Evolutionary conservation across 2,797 vertebrate genomes (phyloP), one percentile per base, ranked within the genome.

Genomic region (Malurus leucopterus): DNA sequence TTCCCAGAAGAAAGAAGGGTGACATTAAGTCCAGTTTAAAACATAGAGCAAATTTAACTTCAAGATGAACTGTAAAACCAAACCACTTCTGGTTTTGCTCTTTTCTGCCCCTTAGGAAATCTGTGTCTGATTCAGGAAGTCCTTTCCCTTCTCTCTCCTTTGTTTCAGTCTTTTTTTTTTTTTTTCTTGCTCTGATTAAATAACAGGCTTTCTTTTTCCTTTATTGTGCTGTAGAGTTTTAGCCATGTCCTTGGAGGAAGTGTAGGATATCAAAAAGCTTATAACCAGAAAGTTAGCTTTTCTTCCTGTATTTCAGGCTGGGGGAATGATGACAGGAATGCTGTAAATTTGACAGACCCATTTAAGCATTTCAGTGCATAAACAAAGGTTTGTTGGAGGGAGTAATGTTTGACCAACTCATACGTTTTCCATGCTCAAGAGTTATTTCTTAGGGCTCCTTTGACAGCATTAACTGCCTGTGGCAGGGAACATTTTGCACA

Each of bases 111-210:
- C 71, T 57, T 82, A 75, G 82, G 89, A 94, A 91, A 83, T 69
- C 46, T 85, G 18, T 81, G 67, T 24, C 59, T 71, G 63, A 26
- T 80, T 87, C 90, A 91, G 86, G 93, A 95, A 91, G 76, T 75
- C 32, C 59, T 94, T 90, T 94, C 36, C 72, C 49, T 79, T 84
- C 58, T 67, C 59, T 65, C 57, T 76, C 30, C 50, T 89, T 91
- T 93, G 70, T 88, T 81, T 68, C 18, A 41, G 38, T 15, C 8
- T 24, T 62, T 61, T 58, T 58, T 34, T 58, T 34, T 32, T 55
- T 43, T 32, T 55, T 43, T 19, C 9, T 54, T n/a, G 47, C 16
- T 61, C 51, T 84, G 63, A 87, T 91, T 91, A 92, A 93, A 63
- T 78, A 72, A 49, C 41, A 76, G 40, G 5, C 54, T 87, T 86